These are phyloP conservation scores for Columba livia DNA, from an alignment of 2,113 vertebrate genomes.

Conservation along the genomic window DNA sequence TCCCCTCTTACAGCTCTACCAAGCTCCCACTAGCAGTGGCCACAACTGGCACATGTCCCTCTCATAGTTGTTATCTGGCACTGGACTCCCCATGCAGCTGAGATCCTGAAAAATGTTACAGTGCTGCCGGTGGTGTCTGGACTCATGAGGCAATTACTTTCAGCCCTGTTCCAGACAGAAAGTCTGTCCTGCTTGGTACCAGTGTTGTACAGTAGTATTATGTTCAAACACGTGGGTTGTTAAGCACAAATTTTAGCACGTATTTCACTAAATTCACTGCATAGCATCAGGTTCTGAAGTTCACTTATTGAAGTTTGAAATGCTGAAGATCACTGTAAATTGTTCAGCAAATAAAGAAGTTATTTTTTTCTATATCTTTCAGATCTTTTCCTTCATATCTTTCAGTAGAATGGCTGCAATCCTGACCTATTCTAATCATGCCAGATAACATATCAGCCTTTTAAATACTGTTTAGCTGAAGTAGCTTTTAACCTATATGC, in stretches of 20 bases:
- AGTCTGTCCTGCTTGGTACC: neutral
- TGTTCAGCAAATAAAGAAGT: neutral
- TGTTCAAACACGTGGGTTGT: neutral
- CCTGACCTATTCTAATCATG: neutral
- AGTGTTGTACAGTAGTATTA: neutral
- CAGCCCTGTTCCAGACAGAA: neutral
- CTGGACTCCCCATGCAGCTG: neutral
- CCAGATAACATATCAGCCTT: neutral
- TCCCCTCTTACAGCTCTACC: neutral
- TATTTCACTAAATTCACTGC: neutral
- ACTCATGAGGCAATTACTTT: neutral
- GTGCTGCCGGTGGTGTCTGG: neutral
- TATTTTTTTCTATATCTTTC: neutral
- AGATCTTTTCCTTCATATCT: neutral
- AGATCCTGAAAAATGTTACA: neutral
- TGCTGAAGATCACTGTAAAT: neutral
- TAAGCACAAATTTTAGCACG: neutral
- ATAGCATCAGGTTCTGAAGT: neutral
- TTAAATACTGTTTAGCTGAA: neutral
- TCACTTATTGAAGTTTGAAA: neutral
- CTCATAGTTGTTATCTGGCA: accelerated
- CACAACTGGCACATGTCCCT: neutral
- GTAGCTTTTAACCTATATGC: neutral
- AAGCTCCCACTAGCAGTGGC: neutral
- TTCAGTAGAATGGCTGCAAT: neutral